These are phyloP conservation scores for Chanos chanos DNA, from an alignment of 2,797 vertebrate genomes.

Conservation along the genomic window DNA sequence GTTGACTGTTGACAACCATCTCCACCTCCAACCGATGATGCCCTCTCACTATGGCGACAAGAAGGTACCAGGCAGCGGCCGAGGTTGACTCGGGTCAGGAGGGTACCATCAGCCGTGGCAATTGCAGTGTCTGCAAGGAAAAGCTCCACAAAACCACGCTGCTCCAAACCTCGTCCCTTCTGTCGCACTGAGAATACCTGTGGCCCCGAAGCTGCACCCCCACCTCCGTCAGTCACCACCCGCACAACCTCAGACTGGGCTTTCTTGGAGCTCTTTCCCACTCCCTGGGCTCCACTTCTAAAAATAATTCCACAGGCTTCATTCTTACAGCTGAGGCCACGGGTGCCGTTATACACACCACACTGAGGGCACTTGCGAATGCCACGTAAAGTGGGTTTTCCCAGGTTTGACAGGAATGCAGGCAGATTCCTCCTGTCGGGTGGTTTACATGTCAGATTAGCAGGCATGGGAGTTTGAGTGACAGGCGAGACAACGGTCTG, in stretches of 20 bases:
- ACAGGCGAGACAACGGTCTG: slow-evolving; percentile 18
- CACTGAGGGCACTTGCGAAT: slow-evolving; percentile 88
- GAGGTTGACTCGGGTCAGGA: slow-evolving; percentile 81
- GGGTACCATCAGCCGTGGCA: slow-evolving; percentile 74
- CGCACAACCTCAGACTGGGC: slow-evolving; percentile 74
- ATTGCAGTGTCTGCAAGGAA: slow-evolving; percentile 80
- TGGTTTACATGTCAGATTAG: slow-evolving; percentile 45
- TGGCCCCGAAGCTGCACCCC: slow-evolving; percentile 35
- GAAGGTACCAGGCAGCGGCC: slow-evolving; percentile 82
- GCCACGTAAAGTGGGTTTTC: slow-evolving; percentile 85
- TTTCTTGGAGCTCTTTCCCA: slow-evolving; percentile 59
- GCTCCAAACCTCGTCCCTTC: slow-evolving; percentile 71
- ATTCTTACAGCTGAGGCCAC: slow-evolving; percentile 94
- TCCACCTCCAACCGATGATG: slow-evolving; percentile 24
- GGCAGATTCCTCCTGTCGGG: slow-evolving; percentile 71
- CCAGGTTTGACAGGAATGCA: slow-evolving; percentile 84
- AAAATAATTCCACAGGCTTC: slow-evolving; percentile 86
- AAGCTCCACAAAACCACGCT: slow-evolving; percentile 84
- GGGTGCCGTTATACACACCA: slow-evolving; percentile 89
- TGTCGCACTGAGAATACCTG: slow-evolving; percentile 87
- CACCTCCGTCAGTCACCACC: slow-evolving; percentile 72
- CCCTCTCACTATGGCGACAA: slow-evolving; percentile 65
- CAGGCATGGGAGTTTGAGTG: slow-evolving; percentile 11
- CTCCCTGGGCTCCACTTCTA: slow-evolving; percentile 58
- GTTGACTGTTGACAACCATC: neutral